Percentiles rank a stretch among this genome's conserved stretches.
Conservation (phyloP, 1,140 invertebrate genomes). For the Chlorops oryzae region DNA sequence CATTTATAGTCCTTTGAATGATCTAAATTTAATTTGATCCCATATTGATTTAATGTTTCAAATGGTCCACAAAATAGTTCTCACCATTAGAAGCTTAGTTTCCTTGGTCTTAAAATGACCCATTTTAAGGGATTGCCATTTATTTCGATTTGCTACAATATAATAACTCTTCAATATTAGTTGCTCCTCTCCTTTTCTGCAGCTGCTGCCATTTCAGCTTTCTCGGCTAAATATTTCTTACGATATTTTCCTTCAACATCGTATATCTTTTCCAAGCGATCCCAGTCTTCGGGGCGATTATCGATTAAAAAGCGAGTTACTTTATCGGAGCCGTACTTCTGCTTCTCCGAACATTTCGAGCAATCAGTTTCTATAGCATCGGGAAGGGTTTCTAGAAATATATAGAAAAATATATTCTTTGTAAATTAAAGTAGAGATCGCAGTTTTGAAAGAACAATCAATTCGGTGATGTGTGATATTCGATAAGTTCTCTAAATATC, state of each 20-base stretch:
- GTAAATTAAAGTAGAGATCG: background rate
- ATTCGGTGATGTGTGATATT: background rate
- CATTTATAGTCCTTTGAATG: too few species aligned
- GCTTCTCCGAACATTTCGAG: constrained; percentile 56
- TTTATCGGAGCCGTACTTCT: constrained; percentile 52
- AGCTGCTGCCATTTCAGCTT: constrained; percentile 11
- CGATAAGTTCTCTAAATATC: background rate
- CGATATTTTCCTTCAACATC: constrained; percentile 55
- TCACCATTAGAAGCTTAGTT: too few species aligned
- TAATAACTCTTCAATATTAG: background rate
- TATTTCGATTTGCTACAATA: too few species aligned
- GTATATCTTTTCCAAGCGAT: constrained; percentile 54
- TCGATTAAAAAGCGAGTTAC: constrained; percentile 52
- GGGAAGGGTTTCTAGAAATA: constrained; percentile 52
- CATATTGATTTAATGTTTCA: too few species aligned
- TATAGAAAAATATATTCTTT: too few species aligned
- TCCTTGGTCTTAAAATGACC: too few species aligned
- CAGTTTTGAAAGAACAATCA: background rate
- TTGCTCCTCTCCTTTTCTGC: background rate
- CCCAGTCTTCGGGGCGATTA: constrained; percentile 55
- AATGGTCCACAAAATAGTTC: too few species aligned
- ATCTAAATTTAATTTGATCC: too few species aligned
- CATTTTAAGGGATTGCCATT: too few species aligned
- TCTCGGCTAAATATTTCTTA: constrained; percentile 29
- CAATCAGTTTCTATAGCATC: constrained; percentile 61